phyloP scores from a whole-genome alignment of 30 jellyfish, hydroid and myxozoan species.

The Cassiopea andromeda region DNA sequence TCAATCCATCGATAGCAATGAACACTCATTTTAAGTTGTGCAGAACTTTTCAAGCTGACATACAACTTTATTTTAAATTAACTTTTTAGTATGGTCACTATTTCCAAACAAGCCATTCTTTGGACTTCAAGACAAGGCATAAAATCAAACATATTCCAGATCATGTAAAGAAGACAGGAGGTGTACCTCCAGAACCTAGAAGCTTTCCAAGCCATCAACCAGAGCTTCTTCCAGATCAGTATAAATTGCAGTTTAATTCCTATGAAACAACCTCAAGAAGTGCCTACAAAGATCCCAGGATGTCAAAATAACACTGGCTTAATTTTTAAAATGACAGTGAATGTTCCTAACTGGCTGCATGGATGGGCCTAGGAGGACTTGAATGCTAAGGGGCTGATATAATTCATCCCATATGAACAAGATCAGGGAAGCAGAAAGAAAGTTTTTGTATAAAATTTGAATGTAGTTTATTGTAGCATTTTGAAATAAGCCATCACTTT shows the following conservation, averaged over 20 bases:
- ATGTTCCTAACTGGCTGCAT: no score
- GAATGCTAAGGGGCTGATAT: no score
- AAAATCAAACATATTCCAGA: conserved; percentile 54
- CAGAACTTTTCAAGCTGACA: no score
- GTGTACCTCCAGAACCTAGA: conserved; percentile 77
- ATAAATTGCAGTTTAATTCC: conserved; percentile 56
- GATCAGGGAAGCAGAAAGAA: no score
- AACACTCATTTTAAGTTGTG: no score
- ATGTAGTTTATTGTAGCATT: no score
- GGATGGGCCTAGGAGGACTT: no score
- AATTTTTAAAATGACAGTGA: no score
- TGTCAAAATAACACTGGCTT: not conserved
- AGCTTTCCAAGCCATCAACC: conserved; percentile 95
- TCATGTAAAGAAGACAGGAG: conserved; percentile 78
- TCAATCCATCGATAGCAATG: no score
- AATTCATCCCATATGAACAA: no score
- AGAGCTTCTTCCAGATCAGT: conserved; percentile 65
- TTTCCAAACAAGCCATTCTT: conserved; percentile 68
- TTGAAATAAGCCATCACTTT: no score
- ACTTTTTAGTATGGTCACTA: conserved; percentile 73
- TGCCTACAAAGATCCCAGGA: conserved; percentile 82
- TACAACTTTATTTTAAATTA: not conserved
- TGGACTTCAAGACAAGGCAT: conserved; percentile 50
- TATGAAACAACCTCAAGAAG: conserved; percentile 85
- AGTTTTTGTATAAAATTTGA: no score